Evolutionary conservation across 2,888 invertebrate genomes (phyloP).

Genomic region (Acleris cristana): DNA sequence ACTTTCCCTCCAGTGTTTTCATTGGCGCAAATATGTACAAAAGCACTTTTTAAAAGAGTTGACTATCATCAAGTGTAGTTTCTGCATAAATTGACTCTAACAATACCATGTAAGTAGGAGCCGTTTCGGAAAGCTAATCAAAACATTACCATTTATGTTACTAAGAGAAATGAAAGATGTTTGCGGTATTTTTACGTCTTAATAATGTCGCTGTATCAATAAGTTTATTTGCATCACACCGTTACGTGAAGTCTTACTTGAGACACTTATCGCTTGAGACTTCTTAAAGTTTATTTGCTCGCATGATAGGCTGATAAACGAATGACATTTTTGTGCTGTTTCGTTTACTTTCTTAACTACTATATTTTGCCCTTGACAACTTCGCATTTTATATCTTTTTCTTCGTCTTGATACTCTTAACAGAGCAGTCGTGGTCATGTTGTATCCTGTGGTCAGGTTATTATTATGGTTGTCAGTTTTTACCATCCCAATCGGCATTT

Average conservation of each 20-base stretch:
- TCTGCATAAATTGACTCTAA: conserved; percentile 18
- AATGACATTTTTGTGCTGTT: conserved; percentile 37
- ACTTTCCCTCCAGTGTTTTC: conserved; percentile 65
- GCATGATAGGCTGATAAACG: conserved; percentile 53
- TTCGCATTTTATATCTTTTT: background rate
- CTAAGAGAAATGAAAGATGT: conserved; percentile 2
- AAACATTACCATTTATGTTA: conserved; percentile 11
- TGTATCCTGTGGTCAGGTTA: no score
- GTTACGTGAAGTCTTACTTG: conserved; percentile 42
- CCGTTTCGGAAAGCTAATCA: background rate
- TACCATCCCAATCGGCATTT: background rate
- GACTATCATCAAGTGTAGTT: conserved; percentile 16
- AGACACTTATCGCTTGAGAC: conserved; percentile 38
- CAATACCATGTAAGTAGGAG: conserved; percentile 3
- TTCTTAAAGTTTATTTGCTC: conserved; percentile 46
- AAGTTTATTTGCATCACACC: conserved; percentile 38
- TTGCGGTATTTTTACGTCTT: conserved; percentile 12
- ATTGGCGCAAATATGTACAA: conserved; percentile 28
- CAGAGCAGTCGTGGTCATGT: no score
- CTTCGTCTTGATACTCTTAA: background rate
- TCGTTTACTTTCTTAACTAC: background rate
- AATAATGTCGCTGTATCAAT: conserved; percentile 39
- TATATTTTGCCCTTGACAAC: background rate
- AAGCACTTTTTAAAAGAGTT: conserved; percentile 21
- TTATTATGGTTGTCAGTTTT: no score